Conservation (phyloP, 2,797 vertebrate species). For the Alfaro cultratus region DNA sequence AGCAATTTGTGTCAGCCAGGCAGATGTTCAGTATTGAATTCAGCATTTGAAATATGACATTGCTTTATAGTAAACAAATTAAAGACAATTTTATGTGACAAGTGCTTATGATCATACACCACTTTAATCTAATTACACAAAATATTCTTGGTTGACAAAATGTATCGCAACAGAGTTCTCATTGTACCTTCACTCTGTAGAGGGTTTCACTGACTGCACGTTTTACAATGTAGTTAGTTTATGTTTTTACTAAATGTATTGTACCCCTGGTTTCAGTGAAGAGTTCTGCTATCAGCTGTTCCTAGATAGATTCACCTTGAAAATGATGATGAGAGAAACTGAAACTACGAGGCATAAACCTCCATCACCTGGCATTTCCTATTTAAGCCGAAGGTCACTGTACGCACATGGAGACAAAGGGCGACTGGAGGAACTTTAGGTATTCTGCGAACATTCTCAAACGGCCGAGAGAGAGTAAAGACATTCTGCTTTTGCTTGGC, state of each 20-base stretch:
- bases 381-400: conserved; percentile 22
- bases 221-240: not conserved
- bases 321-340: not conserved
- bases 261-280: not conserved
- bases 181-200: not conserved
- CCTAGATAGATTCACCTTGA: conserved; percentile 12
- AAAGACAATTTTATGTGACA: not conserved
- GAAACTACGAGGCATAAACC: not conserved
- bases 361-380: conserved; percentile 10
- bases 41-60: not conserved
- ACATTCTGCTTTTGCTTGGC: not conserved
- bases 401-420: not conserved
- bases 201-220: not conserved
- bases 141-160: not conserved
- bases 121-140: not conserved
- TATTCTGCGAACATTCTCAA: not conserved
- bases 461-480: conserved; percentile 2
- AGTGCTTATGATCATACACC: not conserved
- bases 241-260: no score
- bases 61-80: not conserved
- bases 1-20: not conserved
- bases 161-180: not conserved
- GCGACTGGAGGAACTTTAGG: not conserved
- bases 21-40: not conserved
- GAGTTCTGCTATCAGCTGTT: not conserved